Evolutionary conservation across 2,888 invertebrate genomes (phyloP).

Genomic region (Cantharis rufa): DNA sequence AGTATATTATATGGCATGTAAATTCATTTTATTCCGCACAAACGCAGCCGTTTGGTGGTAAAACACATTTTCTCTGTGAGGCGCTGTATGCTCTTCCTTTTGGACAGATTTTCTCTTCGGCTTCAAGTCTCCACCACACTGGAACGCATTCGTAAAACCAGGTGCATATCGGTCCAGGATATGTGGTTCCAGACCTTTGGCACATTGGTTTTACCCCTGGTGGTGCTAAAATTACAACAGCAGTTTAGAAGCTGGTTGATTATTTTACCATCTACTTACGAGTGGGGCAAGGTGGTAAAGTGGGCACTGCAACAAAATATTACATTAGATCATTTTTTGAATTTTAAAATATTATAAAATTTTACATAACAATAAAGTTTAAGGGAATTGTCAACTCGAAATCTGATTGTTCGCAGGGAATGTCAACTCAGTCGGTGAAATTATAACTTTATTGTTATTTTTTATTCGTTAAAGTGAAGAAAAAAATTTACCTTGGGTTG

Average conservation of each 20-base stretch:
- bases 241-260: background rate
- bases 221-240: background rate
- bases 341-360: too few relatives aligned
- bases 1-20: too few relatives aligned
- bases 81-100: conserved; percentile 19
- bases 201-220: conserved; percentile 3
- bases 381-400: background rate
- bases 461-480: background rate
- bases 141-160: conserved; percentile 23
- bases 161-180: conserved; percentile 16
- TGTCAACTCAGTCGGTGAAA: background rate
- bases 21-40: background rate
- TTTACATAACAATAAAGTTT: too few relatives aligned
- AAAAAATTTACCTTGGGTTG: background rate
- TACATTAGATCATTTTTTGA: too few relatives aligned
- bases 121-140: conserved; percentile 20
- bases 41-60: background rate
- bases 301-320: conserved; percentile 6
- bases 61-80: conserved; percentile 6
- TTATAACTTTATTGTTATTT: background rate
- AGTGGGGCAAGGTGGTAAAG: conserved; percentile 8
- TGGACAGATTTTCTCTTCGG: conserved; percentile 7
- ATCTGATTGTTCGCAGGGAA: background rate
- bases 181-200: background rate
- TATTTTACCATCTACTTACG: conserved; percentile 3